Conservation (phyloP, 2,888 invertebrate genomes). For the Luperina testacea region DNA sequence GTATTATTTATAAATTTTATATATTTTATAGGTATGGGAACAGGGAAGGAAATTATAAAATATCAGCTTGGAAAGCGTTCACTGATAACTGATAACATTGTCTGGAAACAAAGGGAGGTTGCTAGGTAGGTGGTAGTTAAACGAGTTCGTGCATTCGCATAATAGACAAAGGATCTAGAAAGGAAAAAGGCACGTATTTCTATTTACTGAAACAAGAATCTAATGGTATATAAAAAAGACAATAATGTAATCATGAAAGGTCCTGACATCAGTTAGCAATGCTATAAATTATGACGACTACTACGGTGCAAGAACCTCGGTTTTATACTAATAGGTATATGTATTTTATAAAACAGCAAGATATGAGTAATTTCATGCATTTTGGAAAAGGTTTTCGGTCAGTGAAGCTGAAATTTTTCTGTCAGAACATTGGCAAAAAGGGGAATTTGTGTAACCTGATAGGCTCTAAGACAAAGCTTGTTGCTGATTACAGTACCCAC, state of each 20-base stretch:
- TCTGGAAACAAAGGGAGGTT: neutral
- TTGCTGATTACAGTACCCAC: neutral
- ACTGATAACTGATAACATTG: neutral
- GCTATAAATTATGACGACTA: conserved; percentile 16
- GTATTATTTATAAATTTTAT: neutral
- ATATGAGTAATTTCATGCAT: neutral
- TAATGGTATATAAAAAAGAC: conserved; percentile 9
- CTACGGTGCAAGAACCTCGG: conserved; percentile 30
- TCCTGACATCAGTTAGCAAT: conserved; percentile 26
- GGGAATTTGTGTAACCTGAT: neutral
- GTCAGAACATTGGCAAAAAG: neutral
- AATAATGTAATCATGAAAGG: conserved; percentile 18
- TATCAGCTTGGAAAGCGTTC: neutral
- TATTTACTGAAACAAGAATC: conserved; percentile 5
- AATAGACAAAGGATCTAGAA: neutral
- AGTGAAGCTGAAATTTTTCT: neutral
- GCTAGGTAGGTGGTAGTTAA: neutral
- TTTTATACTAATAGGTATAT: neutral
- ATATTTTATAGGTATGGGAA: no score
- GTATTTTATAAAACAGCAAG: conserved; percentile 9
- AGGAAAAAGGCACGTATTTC: neutral
- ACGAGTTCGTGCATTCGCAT: neutral
- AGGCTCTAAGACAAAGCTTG: neutral
- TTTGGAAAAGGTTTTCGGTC: neutral
- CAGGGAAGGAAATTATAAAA: neutral